Evolutionary conservation across 1,140 invertebrate species (phyloP), one percentile per base, ranked within the genome.

Genomic region (Melipona quadrifasciata): DNA sequence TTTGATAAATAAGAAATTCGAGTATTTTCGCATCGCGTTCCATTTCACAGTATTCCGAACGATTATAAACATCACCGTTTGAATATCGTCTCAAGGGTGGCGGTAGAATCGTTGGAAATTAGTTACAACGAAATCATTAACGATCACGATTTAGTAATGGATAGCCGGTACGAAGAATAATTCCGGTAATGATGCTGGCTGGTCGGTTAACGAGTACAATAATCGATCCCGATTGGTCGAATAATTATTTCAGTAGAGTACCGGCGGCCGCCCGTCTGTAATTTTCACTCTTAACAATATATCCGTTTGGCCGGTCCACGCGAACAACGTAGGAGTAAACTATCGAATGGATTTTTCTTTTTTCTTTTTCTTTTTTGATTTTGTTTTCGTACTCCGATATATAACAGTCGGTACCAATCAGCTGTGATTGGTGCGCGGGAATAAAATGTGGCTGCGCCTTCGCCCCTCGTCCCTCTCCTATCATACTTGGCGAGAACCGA

Each of bases 371-470:
- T 39, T 8, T 39, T 39, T 39, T 39, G n/a, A n/a, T 3, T 39
- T 39, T 39, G 39, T 77, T 34, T 79, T 68, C 55, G 34, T 39
- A 39, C 31, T 31, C 67, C 84, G 75, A 92, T 89, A 90, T 91
- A 91, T 91, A 91, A 92, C 86, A 93, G 87, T 92, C 91, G 83
- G 89, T 85, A 87, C 87, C 90, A 91, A 91, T 91, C 90, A 91
- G 86, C 77, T 82, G 88, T 92, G 93, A 92, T 93, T 92, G 90
- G 90, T 58, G 78, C 76, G 80, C 68, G 71, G 39, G 74, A 82
- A 90, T 90, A 91, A 91, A 93, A 92, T 90, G 88, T 82, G 78
- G 76, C 68, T 87, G 82, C 12, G 64, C 24, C 80, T 84, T 81
- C 39, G 79, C 78, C 75, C 51, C 51, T 73, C 78, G 70, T 86